These are phyloP conservation scores for Tipula unca DNA, from an alignment of 2,888 invertebrate species.

Conservation along the genomic window DNA sequence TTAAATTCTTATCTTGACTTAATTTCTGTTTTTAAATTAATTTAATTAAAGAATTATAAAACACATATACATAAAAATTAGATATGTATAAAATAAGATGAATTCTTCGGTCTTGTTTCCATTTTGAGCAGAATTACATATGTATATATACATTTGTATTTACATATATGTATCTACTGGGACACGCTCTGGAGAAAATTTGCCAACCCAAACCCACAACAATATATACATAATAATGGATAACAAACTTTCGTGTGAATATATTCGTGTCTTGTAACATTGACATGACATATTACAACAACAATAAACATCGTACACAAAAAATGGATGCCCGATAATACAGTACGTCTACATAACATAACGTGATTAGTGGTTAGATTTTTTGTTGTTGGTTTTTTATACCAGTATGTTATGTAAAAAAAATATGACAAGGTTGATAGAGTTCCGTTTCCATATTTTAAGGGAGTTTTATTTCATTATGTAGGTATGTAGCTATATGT, in stretches of 20 bases:
- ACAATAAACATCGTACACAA: neutral
- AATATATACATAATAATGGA: neutral
- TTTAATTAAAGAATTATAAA: neutral
- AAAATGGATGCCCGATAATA: neutral
- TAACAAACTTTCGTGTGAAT: neutral
- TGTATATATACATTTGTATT: neutral
- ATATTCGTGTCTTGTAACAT: neutral
- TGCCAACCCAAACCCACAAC: neutral
- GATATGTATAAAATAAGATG: too few species aligned
- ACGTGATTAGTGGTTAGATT: neutral
- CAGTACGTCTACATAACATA: neutral
- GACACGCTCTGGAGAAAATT: neutral
- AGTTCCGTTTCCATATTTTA: slow-evolving; percentile 8
- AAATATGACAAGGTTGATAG: neutral
- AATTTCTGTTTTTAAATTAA: neutral
- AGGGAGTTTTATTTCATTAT: neutral
- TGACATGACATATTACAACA: neutral
- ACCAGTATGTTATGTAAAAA: neutral
- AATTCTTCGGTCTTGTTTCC: neutral
- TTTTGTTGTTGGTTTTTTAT: neutral
- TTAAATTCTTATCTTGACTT: neutral
- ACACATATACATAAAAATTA: neutral
- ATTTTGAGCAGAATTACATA: neutral
- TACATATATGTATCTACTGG: too few species aligned
- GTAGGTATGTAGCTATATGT: neutral